Evolutionary conservation across 2,888 invertebrate species (phyloP).

Genomic region (Cerceris ruficornis): DNA sequence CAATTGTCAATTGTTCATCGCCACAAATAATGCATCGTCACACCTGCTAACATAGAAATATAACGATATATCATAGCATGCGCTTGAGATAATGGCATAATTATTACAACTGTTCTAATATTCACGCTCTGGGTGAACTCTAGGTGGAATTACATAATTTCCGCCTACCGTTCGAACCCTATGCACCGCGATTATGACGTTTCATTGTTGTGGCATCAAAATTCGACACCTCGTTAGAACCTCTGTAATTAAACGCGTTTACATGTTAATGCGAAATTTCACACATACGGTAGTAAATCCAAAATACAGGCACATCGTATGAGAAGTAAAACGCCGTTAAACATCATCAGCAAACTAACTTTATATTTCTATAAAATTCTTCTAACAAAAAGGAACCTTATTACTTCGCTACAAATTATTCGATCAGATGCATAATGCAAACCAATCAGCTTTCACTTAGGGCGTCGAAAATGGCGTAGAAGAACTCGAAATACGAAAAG

Average conservation of each 20-base stretch:
- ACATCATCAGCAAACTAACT: too few species aligned
- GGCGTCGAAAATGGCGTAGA: too few species aligned
- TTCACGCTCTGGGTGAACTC: background rate
- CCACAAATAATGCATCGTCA: background rate
- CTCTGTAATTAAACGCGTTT: constrained; percentile 37
- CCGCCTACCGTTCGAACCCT: constrained; percentile 33
- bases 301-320: background rate
- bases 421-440: too few species aligned
- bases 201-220: constrained; percentile 34
- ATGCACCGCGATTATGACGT: constrained; percentile 13
- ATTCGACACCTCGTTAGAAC: constrained; percentile 46
- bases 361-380: too few species aligned
- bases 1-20: background rate
- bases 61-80: background rate
- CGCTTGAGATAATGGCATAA: background rate
- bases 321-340: background rate
- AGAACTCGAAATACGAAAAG: too few species aligned
- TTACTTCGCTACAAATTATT: too few species aligned
- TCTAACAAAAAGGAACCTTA: too few species aligned
- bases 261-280: constrained; percentile 20
- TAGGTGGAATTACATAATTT: constrained; percentile 28
- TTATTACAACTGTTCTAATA: constrained; percentile 34
- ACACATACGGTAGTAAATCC: background rate
- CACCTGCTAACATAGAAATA: background rate
- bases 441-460: too few species aligned